Conservation (phyloP, 2,888 invertebrate species). For the Philonicus albiceps region DNA sequence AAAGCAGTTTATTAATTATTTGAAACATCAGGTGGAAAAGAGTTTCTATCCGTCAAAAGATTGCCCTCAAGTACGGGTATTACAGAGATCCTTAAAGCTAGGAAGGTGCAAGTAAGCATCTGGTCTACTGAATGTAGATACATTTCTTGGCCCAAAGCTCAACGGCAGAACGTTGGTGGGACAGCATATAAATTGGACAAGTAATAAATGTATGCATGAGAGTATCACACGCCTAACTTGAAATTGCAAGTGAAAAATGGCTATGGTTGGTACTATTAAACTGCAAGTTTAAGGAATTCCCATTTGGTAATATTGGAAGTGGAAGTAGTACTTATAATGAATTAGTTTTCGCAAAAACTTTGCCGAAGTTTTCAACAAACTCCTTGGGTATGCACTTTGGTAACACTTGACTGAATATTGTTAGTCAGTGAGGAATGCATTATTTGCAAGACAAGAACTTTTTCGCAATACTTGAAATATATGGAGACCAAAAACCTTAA, state of each 20-base stretch:
- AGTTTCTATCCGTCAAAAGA: background rate
- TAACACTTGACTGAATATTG: conserved; percentile 31
- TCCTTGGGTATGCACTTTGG: conserved; percentile 25
- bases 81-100: background rate
- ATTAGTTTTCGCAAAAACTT: conserved; percentile 31
- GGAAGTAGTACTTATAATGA: conserved; percentile 11
- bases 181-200: background rate
- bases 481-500: background rate
- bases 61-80: background rate
- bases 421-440: conserved; percentile 31
- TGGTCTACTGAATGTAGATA: background rate
- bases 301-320: conserved; percentile 36
- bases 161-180: background rate
- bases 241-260: conserved; percentile 20
- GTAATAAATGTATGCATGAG: conserved; percentile 1
- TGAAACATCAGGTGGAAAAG: background rate
- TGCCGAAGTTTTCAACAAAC: conserved; percentile 23
- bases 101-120: background rate
- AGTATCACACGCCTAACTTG: background rate
- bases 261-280: conserved; percentile 3
- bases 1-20: background rate
- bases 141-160: background rate
- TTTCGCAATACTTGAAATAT: conserved; percentile 19
- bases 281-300: conserved; percentile 26
- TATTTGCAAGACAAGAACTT: conserved; percentile 28